Base-by-base conservation (phyloP, 2,797 vertebrate species). In the Pseudochaenichthys georgianus region DNA sequence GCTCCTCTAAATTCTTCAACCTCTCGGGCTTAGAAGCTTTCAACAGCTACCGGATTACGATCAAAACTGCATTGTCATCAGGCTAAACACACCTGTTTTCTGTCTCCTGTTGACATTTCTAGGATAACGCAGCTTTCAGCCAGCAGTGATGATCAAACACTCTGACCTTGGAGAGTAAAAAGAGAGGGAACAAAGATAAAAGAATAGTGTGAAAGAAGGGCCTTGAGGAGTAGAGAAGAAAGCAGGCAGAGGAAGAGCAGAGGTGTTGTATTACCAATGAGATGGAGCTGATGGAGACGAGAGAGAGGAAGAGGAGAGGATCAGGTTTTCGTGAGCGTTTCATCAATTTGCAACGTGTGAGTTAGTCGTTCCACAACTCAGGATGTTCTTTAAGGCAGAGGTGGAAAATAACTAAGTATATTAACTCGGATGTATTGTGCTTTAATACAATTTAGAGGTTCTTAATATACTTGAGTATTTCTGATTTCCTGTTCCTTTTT, bases 191-290 rank as follows among this genome's bases (percentile, higher is more conserved):
- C 70, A 73, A 70, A 51, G 64, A 69, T 52, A 23, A 57, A 62
- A 55, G 45, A 57, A 6, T 13, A 48, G 66, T 51, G 64, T 28
- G 65, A 72, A 70, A 55, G 57, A 64, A 21, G 23, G 19, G 48
- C 11, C 17, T 50, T 31, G 41, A 31, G 31, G 3, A 34, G 71
- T 3, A 9, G 64, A 69, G 68, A 46, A 62, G 64, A 55, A 51
- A 64, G 50, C 45, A 51, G 54, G 62, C 46, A 34, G 70, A 67
- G 66, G 64, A 80, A 64, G 51, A 52, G 51, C 17, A 60, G 75
- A 75, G 71, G 83, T 85, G 72, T 86, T 31, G 16, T 59, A 82
- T 89, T 85, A 89, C 83, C 74, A 70, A 75, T 77, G 63, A 84
- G 80, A 86, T 65, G 62, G 77, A 78, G 70, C 73, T 17, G 52